phyloP scores from a whole-genome alignment of 2,797 vertebrate genomes.

The Gymnocypris eckloni region DNA sequence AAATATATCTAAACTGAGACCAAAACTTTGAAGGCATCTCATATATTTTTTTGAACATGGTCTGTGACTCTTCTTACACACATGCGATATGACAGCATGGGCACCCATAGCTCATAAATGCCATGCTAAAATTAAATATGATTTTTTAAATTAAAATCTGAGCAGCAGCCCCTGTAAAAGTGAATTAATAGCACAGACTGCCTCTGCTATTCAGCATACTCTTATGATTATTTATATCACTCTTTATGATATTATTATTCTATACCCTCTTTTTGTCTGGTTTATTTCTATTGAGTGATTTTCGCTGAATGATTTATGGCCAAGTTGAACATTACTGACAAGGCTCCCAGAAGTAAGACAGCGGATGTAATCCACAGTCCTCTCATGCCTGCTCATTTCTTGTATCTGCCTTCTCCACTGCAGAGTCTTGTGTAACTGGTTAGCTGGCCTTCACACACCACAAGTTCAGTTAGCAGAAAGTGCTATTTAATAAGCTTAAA shows the following conservation, averaged over 20 bases:
- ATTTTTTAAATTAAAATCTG: conserved; percentile 50
- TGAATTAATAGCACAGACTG: conserved; percentile 29
- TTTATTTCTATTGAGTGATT: conserved; percentile 55
- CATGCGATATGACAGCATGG: neutral
- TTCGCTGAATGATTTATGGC: conserved; percentile 50
- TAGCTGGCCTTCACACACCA: conserved; percentile 8
- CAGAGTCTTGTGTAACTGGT: conserved; percentile 14
- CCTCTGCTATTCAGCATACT: conserved; percentile 26
- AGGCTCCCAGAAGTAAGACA: conserved; percentile 34
- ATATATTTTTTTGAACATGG: neutral
- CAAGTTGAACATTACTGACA: conserved; percentile 43
- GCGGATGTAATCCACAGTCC: conserved; percentile 34
- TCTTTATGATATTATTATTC: conserved; percentile 34
- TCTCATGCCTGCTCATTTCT: conserved; percentile 40
- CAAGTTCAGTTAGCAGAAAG: neutral
- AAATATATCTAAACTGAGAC: no score
- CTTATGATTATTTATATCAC: conserved; percentile 5
- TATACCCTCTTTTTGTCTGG: conserved; percentile 29
- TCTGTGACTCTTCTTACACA: neutral
- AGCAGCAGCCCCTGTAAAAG: conserved; percentile 36
- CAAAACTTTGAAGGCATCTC: neutral
- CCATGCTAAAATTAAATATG: conserved; percentile 53
- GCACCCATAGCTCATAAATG: conserved; percentile 39
- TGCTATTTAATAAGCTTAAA: conserved; percentile 1
- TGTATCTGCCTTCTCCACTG: conserved; percentile 33